phyloP scores from a whole-genome alignment of 1,140 invertebrate genomes.

The Philaenus spumarius region DNA sequence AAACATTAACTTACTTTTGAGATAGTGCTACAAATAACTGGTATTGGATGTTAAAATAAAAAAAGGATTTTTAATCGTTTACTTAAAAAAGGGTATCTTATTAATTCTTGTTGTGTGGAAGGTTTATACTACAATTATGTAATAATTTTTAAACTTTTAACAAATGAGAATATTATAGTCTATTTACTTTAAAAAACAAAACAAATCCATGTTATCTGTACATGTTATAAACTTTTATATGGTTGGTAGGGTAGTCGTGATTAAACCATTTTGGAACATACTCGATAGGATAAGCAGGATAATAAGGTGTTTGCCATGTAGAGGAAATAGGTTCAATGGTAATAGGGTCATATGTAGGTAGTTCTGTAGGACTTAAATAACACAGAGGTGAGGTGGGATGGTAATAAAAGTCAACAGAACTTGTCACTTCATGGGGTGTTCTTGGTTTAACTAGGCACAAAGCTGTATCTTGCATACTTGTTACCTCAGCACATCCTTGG shows the following conservation, averaged over 20 bases:
- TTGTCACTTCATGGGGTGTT: not conserved
- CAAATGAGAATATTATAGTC: too few relatives aligned
- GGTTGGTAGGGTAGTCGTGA: slow-evolving; percentile 3
- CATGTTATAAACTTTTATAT: slow-evolving; percentile 13
- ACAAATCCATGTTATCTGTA: slow-evolving; percentile 14
- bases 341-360: slow-evolving; percentile 6
- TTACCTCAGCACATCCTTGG: slow-evolving; percentile 27
- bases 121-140: not conserved
- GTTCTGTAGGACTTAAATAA: slow-evolving; percentile 5
- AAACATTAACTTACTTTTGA: too few relatives aligned
- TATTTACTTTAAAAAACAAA: too few relatives aligned
- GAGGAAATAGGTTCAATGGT: not conserved
- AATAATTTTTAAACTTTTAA: not conserved
- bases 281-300: slow-evolving; percentile 3
- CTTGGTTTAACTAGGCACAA: slow-evolving; percentile 30
- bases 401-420: slow-evolving; percentile 8
- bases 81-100: too few relatives aligned
- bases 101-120: too few relatives aligned
- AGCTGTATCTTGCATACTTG: slow-evolving; percentile 30
- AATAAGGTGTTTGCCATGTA: not conserved
- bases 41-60: too few relatives aligned
- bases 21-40: too few relatives aligned
- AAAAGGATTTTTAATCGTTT: too few relatives aligned
- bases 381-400: slow-evolving; percentile 2
- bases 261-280: slow-evolving; percentile 16